Evolutionary conservation across 1,140 invertebrate genomes (phyloP), one percentile per base, ranked within the genome.

Genomic region (Rhizoglyphus robini): DNA sequence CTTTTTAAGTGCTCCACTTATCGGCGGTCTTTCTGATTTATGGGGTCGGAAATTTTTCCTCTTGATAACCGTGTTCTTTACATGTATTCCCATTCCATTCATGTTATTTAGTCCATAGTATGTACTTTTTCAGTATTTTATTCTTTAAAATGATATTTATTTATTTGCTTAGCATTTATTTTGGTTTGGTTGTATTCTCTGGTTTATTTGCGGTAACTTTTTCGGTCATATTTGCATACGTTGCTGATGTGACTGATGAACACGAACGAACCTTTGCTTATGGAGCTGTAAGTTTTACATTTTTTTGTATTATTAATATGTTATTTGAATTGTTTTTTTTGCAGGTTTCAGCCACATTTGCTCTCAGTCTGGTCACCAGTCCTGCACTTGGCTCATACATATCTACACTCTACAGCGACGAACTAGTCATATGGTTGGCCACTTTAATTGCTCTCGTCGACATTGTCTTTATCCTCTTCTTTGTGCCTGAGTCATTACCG

Each of bases 201-300:
- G 96, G 96, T 65, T 86, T 97, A 67, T 99, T 99, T 79, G 91
- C 96, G 60, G 96, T 98, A 59, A 99, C 96, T 48, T 99, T 99
- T 77, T 93, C 89, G 60, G 94, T 99, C 65, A 93, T 99, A 29
- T 97, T 99, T 80, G 95, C 96, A 23, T 99, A 99, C 79, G 96
- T 99, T 65, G 96, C 96, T 38, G 96, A 99, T 79, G 92, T 99
- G n/a, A 99, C 96, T 27, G 90, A 94, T 69, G 91, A 97, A 72
- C 86, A 88, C 72, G 92, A 99, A 75, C 81, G 96, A 62, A 94
- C 90, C 71, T 83, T 88, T 63, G 95, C 96, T 13, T 99, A 99
- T 80, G 96, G 96, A 62, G 79, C 97, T 72, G 93, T 96, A 70
- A 78, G 80, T 75, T 48, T 18, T 23, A 20, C n/a, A 67, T 36